Percentiles rank a stretch among this genome's conserved stretches.
Evolutionary conservation across 2,888 invertebrate species (phyloP).

Genomic region (Lasioglossum malachurum): DNA sequence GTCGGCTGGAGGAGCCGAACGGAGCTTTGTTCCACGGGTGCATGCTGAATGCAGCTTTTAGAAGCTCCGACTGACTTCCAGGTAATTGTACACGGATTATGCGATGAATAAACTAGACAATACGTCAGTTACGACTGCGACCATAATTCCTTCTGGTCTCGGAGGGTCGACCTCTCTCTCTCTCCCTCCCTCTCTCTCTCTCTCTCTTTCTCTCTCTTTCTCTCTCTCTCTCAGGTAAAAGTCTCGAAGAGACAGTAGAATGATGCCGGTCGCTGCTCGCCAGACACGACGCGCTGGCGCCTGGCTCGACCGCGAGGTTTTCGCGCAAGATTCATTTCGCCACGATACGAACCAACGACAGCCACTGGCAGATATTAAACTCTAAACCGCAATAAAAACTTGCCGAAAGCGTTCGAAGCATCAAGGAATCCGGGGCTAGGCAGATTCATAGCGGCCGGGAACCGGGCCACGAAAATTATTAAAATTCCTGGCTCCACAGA

Average conservation of each 20-base stretch:
- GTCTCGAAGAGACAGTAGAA: background rate
- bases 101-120: background rate
- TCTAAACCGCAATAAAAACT: background rate
- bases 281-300: conserved; percentile 5
- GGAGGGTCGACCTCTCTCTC: background rate
- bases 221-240: background rate
- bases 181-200: no score
- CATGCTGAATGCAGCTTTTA: background rate
- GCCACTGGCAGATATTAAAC: background rate
- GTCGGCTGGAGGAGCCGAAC: background rate
- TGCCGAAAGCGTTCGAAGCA: background rate
- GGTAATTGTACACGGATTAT: background rate
- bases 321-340: conserved; percentile 10
- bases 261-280: background rate
- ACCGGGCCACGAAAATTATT: conserved; percentile 1
- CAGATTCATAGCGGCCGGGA: background rate
- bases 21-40: background rate
- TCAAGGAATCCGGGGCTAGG: background rate
- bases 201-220: no score
- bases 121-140: background rate
- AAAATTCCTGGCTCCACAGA: background rate
- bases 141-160: background rate
- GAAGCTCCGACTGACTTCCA: background rate
- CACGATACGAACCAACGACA: background rate
- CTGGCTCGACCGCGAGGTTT: background rate